phyloP scores from a whole-genome alignment of 2,888 invertebrate species.

The Chymomyza amoena region DNA sequence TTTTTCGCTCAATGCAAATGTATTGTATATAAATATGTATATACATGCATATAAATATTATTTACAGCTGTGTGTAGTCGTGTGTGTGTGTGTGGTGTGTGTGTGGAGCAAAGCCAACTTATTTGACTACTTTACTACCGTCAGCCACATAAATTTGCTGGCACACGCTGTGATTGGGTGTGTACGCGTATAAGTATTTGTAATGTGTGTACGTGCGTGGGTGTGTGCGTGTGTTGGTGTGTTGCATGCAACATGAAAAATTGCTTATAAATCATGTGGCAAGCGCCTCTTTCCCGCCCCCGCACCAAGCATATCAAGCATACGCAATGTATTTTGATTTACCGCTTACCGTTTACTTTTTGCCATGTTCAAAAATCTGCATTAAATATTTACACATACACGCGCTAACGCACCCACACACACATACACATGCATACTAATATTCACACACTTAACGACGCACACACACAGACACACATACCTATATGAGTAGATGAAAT shows the following conservation, averaged over 20 bases:
- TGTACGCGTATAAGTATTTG: background rate
- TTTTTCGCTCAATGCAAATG: constrained; percentile 34
- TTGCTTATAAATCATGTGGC: constrained; percentile 45
- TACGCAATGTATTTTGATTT: constrained; percentile 33
- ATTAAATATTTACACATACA: constrained; percentile 32
- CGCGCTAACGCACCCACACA: background rate
- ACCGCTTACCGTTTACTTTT: constrained; percentile 24
- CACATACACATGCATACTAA: background rate
- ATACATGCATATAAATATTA: constrained; percentile 1
- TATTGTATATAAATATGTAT: constrained; percentile 39
- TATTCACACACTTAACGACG: background rate
- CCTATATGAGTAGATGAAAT: constrained; percentile 8
- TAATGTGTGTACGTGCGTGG: background rate
- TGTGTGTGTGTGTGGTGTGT: constrained; percentile 3
- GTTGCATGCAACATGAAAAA: constrained; percentile 43
- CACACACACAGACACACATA: too few species aligned
- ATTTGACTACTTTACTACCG: constrained; percentile 31
- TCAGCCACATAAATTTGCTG: constrained; percentile 16
- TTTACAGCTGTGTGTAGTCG: background rate
- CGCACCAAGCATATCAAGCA: constrained; percentile 4
- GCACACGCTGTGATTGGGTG: constrained; percentile 8
- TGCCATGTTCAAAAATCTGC: constrained; percentile 11
- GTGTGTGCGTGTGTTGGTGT: background rate
- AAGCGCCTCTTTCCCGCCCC: constrained; percentile 11
- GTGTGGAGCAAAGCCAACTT: constrained; percentile 19